A percentile compares a stretch with the other conserved stretches of the same genome.
Evolutionary conservation across 2,113 vertebrate genomes (phyloP).

Genomic region (Xiphophorus maculatus): DNA sequence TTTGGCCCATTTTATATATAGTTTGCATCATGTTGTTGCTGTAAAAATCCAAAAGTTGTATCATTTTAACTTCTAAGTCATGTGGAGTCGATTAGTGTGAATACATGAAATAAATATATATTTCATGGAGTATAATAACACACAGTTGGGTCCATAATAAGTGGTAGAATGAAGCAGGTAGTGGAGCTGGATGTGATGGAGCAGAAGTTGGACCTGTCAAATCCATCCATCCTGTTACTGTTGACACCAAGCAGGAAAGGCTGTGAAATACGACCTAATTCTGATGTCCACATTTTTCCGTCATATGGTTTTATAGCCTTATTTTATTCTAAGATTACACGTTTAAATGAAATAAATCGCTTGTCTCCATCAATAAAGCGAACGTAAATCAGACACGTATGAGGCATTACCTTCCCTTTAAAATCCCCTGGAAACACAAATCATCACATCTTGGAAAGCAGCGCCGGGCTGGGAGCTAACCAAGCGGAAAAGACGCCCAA

Average conservation of each 20-base stretch:
- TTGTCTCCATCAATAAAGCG: slow-evolving; percentile 27
- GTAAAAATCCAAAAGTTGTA: too few relatives aligned
- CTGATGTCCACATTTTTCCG: slow-evolving; percentile 3
- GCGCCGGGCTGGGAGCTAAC: slow-evolving; percentile 32
- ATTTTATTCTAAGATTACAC: background rate
- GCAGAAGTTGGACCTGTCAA: background rate
- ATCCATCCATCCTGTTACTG: slow-evolving; percentile 1
- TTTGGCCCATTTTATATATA: too few relatives aligned
- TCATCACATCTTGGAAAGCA: slow-evolving; percentile 41
- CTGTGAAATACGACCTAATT: background rate
- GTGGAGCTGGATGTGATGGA: background rate
- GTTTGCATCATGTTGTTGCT: too few relatives aligned
- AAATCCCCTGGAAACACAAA: slow-evolving; percentile 49
- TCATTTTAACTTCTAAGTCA: too few relatives aligned
- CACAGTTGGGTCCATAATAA: background rate
- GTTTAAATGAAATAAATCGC: slow-evolving; percentile 12
- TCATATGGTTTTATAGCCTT: background rate
- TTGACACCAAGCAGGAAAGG: slow-evolving; percentile 1
- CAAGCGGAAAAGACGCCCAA: slow-evolving; percentile 58
- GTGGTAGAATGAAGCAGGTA: too few relatives aligned
- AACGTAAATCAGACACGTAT: slow-evolving; percentile 50
- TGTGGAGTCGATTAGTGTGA: too few relatives aligned
- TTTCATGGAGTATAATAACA: too few relatives aligned
- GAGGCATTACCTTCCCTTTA: slow-evolving; percentile 57
- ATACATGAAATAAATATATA: too few relatives aligned